Evolutionary conservation across 2,888 invertebrate genomes (phyloP), one percentile per base, ranked within the genome.

Genomic region (Pristionchus japonicus): DNA sequence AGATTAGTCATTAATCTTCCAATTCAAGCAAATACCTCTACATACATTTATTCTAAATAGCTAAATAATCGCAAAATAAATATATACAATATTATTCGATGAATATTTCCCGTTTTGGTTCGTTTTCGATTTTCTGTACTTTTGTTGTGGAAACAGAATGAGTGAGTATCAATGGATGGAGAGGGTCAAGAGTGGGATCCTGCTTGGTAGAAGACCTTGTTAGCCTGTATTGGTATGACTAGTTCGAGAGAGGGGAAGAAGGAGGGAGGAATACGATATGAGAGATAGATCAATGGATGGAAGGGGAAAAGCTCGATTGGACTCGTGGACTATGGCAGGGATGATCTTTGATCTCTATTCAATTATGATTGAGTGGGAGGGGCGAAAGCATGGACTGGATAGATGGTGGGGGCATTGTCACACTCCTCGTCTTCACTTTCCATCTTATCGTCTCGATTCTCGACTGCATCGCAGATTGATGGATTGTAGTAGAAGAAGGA

Each of bases 401-500:
- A 84, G 31, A 40, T 27, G 23, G n/a, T 20, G 13, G 40, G 61
- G 23, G 15, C 3, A 82, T 74, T 74, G 49, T 64, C n/a, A 15
- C 40, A 23, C 37, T 61, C 61, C 40, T 85, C 86, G 6, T 70
- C 67, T 23, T 86, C 86, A 67, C 34, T 40, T 37, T 86, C 86
- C 49, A 40, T 49, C 47, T 20, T 49, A 13, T 86, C 86, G 9
- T 86, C 88, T 7, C 89, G 89, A 34, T 20, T n/a, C 64, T 91
- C 90, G 11, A 90, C 89, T 52, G 90, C 89, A 43, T 92, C 92
- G 85, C 93, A 93, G 74, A 93, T 92, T 9, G 90, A 90, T 27
- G 92, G 92, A 82, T 93, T 93, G 89, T 92, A 93, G 89, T 93
- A 93, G 90, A 93, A 93, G 91, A 92, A 93, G 47, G 93, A 92